These are phyloP conservation scores for Fopius arisanus DNA, from an alignment of 1,140 invertebrate species.

Conservation along the genomic window DNA sequence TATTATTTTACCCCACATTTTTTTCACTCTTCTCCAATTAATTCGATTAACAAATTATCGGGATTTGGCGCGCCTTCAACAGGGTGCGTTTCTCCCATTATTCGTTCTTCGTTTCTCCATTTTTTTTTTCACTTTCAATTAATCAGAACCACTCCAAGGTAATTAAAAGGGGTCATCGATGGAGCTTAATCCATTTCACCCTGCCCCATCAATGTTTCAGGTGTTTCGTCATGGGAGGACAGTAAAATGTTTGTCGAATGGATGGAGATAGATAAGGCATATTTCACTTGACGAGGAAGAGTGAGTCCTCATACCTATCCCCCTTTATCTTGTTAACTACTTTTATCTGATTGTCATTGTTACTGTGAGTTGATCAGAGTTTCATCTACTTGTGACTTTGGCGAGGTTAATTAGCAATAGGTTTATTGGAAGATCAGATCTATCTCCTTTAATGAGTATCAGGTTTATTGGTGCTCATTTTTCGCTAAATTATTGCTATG, in stretches of 20 bases:
- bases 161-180: constrained; percentile 47
- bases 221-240: not conserved
- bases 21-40: constrained; percentile 31
- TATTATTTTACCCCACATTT: not conserved
- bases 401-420: too few species aligned
- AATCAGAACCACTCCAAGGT: constrained; percentile 16
- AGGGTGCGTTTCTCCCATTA: not conserved
- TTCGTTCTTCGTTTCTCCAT: not conserved
- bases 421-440: too few species aligned
- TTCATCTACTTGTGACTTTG: too few species aligned
- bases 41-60: constrained; percentile 28
- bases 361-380: too few species aligned
- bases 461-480: too few species aligned
- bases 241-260: not conserved
- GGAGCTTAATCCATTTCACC: constrained; percentile 10
- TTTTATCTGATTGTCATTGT: too few species aligned
- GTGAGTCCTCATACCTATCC: too few species aligned
- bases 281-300: too few species aligned
- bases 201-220: not conserved
- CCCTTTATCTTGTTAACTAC: too few species aligned
- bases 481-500: too few species aligned
- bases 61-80: constrained; percentile 30
- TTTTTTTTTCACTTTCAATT: constrained; percentile 22
- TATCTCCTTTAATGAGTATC: too few species aligned
- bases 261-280: not conserved